Percentiles rank a stretch among this genome's conserved stretches.
phyloP scores from a whole-genome alignment of 2,113 vertebrate genomes.

The Xenotilapia longispinis region DNA sequence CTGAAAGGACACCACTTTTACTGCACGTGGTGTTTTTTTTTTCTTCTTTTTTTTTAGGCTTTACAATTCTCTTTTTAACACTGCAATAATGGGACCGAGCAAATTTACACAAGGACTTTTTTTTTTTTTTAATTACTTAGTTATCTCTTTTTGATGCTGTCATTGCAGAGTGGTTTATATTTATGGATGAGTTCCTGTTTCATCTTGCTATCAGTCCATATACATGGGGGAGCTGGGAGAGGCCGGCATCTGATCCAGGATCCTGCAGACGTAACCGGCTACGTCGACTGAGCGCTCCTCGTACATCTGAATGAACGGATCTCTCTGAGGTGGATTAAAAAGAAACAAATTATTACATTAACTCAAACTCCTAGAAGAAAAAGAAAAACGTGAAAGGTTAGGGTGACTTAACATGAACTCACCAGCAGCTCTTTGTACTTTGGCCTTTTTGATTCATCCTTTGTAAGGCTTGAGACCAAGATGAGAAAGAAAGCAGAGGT shows the following conservation, averaged over 20 bases:
- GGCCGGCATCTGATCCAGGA: slow-evolving; percentile 96
- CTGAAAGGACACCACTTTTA: slow-evolving; percentile 81
- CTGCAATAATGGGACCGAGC: slow-evolving; percentile 79
- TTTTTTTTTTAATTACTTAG: neutral
- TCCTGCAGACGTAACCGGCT: slow-evolving; percentile 90
- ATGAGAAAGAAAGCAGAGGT: neutral
- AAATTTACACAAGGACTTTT: slow-evolving; percentile 72
- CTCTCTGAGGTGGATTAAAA: slow-evolving; percentile 74
- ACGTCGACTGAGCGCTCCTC: slow-evolving; percentile 95
- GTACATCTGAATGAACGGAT: slow-evolving; percentile 98
- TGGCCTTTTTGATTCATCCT: slow-evolving; percentile 99
- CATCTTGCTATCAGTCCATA: slow-evolving; percentile 81
- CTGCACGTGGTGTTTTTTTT: slow-evolving; percentile 77
- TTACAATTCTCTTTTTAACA: slow-evolving; percentile 65
- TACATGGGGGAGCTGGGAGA: slow-evolving; percentile 97
- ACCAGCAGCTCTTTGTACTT: slow-evolving; percentile 99
- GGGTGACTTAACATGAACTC: slow-evolving; percentile 35
- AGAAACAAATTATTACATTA: neutral
- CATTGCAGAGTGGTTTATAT: slow-evolving; percentile 1
- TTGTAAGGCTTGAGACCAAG: slow-evolving; percentile 84
- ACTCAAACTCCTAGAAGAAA: neutral
- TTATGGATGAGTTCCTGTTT: slow-evolving; percentile 55
- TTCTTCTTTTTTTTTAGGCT: neutral
- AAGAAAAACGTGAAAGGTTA: neutral
- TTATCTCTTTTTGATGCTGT: neutral